Percentiles rank a stretch among this genome's conserved stretches.
phyloP scores from a whole-genome alignment of 2,888 invertebrate species.

The Timema cristinae region DNA sequence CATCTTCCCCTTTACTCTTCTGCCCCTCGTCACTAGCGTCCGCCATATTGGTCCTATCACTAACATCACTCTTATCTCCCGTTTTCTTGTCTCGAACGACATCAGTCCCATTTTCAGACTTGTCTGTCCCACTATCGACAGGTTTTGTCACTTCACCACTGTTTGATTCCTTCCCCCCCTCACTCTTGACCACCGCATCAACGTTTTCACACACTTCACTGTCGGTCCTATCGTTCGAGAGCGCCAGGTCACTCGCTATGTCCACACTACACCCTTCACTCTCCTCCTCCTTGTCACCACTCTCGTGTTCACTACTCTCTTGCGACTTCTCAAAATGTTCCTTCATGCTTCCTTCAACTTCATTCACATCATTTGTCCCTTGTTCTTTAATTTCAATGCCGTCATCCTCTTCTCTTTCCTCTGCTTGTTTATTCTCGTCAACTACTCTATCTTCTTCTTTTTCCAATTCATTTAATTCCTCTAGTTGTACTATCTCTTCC shows the following conservation, averaged over 20 bases:
- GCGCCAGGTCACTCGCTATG: no score
- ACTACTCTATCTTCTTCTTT: no score
- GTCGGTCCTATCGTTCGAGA: neutral
- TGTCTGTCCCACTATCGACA: neutral
- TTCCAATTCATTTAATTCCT: no score
- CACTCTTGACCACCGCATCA: neutral
- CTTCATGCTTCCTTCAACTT: slow-evolving; percentile 19
- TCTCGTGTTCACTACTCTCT: slow-evolving; percentile 17
- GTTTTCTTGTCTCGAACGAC: slow-evolving; percentile 39
- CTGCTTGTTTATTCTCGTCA: no score
- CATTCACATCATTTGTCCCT: slow-evolving; percentile 19
- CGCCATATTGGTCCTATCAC: slow-evolving; percentile 18
- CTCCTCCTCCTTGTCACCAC: slow-evolving; percentile 19
- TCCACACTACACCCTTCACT: no score
- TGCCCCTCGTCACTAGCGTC: no score
- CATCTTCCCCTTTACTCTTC: slow-evolving; percentile 41
- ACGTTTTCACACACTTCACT: slow-evolving; percentile 24
- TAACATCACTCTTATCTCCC: slow-evolving; percentile 30
- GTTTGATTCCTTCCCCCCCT: slow-evolving; percentile 14
- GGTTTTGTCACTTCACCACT: slow-evolving; percentile 16
- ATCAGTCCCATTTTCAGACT: slow-evolving; percentile 18
- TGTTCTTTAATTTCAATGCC: no score
- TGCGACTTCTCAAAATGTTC: slow-evolving; percentile 1
- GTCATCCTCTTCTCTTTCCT: no score
- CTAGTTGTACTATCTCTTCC: no score